These are phyloP conservation scores for Parnassius orleans DNA, from an alignment of 2,888 invertebrate species.

Conservation along the genomic window DNA sequence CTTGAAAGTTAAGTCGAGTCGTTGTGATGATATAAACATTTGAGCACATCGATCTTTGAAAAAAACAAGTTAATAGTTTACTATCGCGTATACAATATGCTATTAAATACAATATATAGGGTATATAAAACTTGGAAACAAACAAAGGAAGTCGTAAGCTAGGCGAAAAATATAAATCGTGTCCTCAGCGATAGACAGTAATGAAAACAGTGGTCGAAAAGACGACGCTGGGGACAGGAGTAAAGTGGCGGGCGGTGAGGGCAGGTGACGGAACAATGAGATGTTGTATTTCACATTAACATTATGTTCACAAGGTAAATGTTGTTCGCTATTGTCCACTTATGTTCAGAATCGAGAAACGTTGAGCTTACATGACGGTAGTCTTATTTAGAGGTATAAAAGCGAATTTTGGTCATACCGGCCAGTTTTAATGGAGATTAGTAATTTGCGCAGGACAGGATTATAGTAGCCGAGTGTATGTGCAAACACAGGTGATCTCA, in stretches of 20 bases:
- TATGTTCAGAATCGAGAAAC: slow-evolving; percentile 57
- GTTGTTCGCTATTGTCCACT: slow-evolving; percentile 77
- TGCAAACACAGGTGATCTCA: too few species aligned
- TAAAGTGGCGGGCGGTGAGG: slow-evolving; percentile 26
- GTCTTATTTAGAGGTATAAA: background rate
- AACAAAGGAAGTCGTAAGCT: slow-evolving; percentile 17
- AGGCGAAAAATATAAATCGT: slow-evolving; percentile 35
- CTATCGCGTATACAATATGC: too few species aligned
- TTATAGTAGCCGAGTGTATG: too few species aligned
- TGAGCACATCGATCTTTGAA: too few species aligned
- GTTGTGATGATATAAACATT: too few species aligned
- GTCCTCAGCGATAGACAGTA: slow-evolving; percentile 40
- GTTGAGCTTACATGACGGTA: slow-evolving; percentile 46
- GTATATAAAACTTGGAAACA: slow-evolving; percentile 8
- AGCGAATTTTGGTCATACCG: too few species aligned
- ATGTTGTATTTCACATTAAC: slow-evolving; percentile 79
- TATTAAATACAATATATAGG: too few species aligned
- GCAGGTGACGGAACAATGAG: slow-evolving; percentile 75
- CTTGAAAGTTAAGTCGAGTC: too few species aligned
- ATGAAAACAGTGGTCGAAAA: slow-evolving; percentile 37
- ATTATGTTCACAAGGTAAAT: slow-evolving; percentile 78
- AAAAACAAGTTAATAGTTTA: too few species aligned
- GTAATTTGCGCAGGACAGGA: too few species aligned
- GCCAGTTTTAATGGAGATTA: too few species aligned
- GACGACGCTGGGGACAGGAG: slow-evolving; percentile 25